Conservation (phyloP, 2,113 vertebrate species). For the Hippocampus mohnikei region DNA sequence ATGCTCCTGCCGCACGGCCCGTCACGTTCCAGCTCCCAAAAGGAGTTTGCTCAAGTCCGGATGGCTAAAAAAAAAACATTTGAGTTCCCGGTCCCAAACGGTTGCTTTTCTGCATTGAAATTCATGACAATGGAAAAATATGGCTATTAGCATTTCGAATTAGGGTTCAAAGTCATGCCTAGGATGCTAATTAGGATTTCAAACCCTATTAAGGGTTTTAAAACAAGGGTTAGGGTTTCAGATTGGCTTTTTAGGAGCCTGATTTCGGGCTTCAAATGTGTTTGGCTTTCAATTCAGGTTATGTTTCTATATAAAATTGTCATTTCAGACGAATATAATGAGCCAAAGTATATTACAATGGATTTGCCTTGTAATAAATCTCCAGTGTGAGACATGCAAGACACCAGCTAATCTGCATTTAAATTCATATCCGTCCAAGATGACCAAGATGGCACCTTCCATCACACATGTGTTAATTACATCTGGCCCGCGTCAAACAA, state of each 20-base stretch:
- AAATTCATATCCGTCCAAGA: neutral
- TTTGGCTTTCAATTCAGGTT: neutral
- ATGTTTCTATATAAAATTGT: neutral
- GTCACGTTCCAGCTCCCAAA: neutral
- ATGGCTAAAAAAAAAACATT: conserved; percentile 7
- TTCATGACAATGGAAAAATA: neutral
- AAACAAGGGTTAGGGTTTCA: neutral
- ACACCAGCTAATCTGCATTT: conserved; percentile 2
- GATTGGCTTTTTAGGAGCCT: too few relatives aligned
- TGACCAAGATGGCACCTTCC: conserved; percentile 2
- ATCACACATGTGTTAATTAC: conserved; percentile 1
- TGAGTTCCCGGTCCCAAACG: neutral
- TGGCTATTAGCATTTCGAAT: neutral
- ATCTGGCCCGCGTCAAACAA: neutral
- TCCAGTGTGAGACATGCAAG: neutral
- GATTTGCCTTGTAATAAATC: neutral
- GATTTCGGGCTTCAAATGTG: too few relatives aligned
- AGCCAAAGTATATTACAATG: neutral
- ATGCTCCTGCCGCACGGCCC: neutral
- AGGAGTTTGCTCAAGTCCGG: neutral
- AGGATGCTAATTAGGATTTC: too few relatives aligned
- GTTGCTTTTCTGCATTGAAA: neutral
- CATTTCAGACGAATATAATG: neutral
- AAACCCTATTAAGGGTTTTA: too few relatives aligned
- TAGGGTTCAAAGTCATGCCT: too few relatives aligned